Percentiles rank a stretch among this genome's conserved stretches.
These are phyloP conservation scores for Platyscapa corneri DNA, from an alignment of 1,140 invertebrate species.

Conservation along the genomic window DNA sequence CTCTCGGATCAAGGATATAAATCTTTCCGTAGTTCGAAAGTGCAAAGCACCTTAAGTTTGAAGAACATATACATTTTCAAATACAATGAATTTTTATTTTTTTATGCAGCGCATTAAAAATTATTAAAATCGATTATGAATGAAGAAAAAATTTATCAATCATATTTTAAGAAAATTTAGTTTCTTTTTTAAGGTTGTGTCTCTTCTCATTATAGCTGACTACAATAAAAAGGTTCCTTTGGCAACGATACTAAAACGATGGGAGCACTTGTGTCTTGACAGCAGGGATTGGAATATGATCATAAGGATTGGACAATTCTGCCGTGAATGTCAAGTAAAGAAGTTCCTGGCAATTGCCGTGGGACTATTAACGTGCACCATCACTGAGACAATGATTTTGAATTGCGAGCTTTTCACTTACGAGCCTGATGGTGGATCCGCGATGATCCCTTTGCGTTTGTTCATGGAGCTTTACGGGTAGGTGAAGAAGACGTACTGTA, in stretches of 20 bases:
- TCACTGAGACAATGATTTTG: constrained; percentile 83
- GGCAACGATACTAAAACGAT: constrained; percentile 61
- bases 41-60: too few relatives aligned
- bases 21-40: too few relatives aligned
- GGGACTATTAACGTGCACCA: constrained; percentile 66
- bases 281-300: constrained; percentile 66
- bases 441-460: constrained; percentile 82
- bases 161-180: too few relatives aligned
- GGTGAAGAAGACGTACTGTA: not conserved
- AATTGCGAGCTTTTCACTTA: constrained; percentile 88
- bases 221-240: constrained; percentile 67
- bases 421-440: constrained; percentile 88
- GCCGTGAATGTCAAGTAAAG: constrained; percentile 68
- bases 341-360: constrained; percentile 70
- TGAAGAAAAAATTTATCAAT: too few relatives aligned
- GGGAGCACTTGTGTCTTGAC: constrained; percentile 69
- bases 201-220: constrained; percentile 54
- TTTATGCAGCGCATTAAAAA: too few relatives aligned
- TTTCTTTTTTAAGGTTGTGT: too few relatives aligned
- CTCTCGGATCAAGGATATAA: too few relatives aligned
- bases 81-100: too few relatives aligned
- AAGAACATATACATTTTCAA: too few relatives aligned
- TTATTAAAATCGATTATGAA: too few relatives aligned
- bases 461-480: constrained; percentile 81
- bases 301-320: constrained; percentile 67